Percentiles rank a stretch among this genome's conserved stretches.
These are phyloP conservation scores for Brevimyrus niger DNA, from an alignment of 2,113 vertebrate genomes.

Conservation along the genomic window DNA sequence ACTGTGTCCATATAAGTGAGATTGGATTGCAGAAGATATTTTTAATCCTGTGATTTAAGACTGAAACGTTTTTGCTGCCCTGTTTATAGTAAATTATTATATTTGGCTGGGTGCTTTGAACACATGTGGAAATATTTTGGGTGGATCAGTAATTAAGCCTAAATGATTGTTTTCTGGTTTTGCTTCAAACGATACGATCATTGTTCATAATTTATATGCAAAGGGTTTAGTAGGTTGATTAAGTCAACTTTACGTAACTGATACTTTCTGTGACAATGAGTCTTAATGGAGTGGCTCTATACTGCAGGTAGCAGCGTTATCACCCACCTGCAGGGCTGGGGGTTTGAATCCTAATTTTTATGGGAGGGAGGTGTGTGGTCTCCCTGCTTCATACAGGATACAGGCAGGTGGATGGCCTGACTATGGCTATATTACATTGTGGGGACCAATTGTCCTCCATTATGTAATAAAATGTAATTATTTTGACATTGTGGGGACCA, in stretches of 20 bases:
- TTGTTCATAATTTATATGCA: neutral
- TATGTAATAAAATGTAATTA: too few species aligned
- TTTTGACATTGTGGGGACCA: too few species aligned
- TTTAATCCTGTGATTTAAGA: constrained; percentile 4
- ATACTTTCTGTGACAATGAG: neutral
- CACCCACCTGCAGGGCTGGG: neutral
- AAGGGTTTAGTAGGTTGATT: neutral
- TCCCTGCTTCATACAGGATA: neutral
- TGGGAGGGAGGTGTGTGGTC: neutral
- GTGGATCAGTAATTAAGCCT: neutral
- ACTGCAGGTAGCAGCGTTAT: neutral
- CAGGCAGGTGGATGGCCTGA: neutral
- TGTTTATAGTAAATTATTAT: constrained; percentile 9
- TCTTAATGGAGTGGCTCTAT: neutral
- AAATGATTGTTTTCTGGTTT: neutral
- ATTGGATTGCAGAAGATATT: neutral
- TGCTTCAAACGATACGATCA: neutral
- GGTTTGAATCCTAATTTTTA: neutral
- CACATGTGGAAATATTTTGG: constrained; percentile 1
- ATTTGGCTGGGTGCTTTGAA: neutral
- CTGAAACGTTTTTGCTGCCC: neutral
- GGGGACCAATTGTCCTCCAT: neutral
- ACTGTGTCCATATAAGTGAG: neutral
- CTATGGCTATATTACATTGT: too few species aligned
- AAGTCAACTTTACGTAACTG: neutral